phyloP scores from a whole-genome alignment of 2,797 vertebrate genomes.

The Capromys pilorides region DNA sequence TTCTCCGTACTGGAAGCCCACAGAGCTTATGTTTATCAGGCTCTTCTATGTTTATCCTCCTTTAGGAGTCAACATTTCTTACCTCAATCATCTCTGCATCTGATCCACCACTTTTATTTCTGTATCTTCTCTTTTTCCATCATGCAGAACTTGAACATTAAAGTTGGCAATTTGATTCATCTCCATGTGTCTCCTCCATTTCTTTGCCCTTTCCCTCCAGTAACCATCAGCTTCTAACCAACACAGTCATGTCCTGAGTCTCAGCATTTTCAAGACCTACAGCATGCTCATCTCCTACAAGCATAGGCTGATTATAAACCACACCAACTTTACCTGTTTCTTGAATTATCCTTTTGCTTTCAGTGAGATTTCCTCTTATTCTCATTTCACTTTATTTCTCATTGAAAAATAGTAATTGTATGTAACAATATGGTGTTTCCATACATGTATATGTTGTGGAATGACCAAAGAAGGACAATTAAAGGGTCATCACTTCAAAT shows the following conservation, averaged over 20 bases:
- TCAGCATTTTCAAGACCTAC: background rate
- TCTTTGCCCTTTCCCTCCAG: background rate
- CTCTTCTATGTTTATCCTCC: background rate
- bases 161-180: conserved; percentile 3
- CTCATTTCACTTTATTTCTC: background rate
- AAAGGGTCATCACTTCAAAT: background rate
- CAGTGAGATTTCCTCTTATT: background rate
- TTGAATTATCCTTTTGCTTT: background rate
- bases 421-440: background rate
- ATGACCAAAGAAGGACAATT: background rate
- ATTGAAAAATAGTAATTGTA: background rate
- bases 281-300: background rate
- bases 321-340: background rate
- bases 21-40: background rate
- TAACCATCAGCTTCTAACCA: background rate
- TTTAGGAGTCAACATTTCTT: background rate
- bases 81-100: background rate
- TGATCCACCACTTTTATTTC: conserved; percentile 20
- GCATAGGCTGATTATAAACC: background rate
- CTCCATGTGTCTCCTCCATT: background rate
- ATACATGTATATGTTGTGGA: background rate
- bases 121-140: background rate
- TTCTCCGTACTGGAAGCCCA: background rate
- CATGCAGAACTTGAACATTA: conserved; percentile 8
- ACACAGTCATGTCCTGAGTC: conserved; percentile 47